Percentiles rank a stretch among this genome's conserved stretches.
Evolutionary conservation across 1,140 invertebrate species (phyloP).

Genomic region (Lineus longissimus): DNA sequence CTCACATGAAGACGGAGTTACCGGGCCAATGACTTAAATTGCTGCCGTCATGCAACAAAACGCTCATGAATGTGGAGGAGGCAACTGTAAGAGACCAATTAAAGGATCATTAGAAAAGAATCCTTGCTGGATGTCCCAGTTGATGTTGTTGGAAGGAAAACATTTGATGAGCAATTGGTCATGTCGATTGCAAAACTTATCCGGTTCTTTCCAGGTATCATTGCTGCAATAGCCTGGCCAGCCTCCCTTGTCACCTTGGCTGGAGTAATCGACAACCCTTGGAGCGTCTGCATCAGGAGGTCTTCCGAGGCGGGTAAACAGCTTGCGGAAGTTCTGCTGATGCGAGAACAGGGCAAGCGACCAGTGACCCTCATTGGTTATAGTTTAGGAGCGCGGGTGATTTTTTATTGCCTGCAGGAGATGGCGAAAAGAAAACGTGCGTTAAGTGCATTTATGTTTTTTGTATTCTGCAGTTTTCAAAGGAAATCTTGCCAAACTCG

Average conservation of each 20-base stretch:
- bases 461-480: too few species aligned
- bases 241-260: conserved; percentile 63
- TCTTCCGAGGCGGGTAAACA: conserved; percentile 65
- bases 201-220: conserved; percentile 59
- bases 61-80: too few species aligned
- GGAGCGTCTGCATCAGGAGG: conserved; percentile 68
- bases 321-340: conserved; percentile 65
- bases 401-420: conserved; percentile 64
- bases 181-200: too few species aligned
- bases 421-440: conserved; percentile 51
- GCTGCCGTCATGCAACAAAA: too few species aligned
- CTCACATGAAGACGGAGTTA: too few species aligned
- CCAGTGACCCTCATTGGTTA: conserved; percentile 72
- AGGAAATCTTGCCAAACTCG: too few species aligned
- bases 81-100: too few species aligned
- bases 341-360: conserved; percentile 65
- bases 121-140: too few species aligned
- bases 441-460: background rate
- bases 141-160: too few species aligned
- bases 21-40: too few species aligned
- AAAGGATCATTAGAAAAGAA: too few species aligned
- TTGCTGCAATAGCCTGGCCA: conserved; percentile 70
- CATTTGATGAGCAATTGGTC: too few species aligned
- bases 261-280: conserved; percentile 70
- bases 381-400: conserved; percentile 69